These are phyloP conservation scores for Apocrypta bakeri DNA, from an alignment of 1,140 invertebrate species.

Conservation along the genomic window DNA sequence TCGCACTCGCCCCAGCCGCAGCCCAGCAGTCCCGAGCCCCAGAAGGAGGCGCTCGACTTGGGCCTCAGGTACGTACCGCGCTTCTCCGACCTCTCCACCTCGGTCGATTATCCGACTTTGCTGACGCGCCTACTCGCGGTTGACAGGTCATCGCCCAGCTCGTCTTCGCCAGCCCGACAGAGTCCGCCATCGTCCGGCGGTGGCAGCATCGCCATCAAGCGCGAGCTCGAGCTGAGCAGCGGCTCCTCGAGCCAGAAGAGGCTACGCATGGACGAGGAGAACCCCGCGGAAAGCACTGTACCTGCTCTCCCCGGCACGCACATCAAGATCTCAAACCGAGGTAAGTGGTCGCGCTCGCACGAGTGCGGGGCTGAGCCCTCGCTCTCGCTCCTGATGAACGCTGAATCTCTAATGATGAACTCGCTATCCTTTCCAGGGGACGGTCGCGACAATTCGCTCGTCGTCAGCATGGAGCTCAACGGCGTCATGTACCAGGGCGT, in stretches of 20 bases:
- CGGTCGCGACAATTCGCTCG: constrained; percentile 87
- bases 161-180: constrained; percentile 62
- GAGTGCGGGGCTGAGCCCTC: too few relatives aligned
- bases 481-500: constrained; percentile 93
- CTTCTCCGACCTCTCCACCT: neutral
- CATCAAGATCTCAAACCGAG: constrained; percentile 92
- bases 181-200: constrained; percentile 62
- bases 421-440: constrained; percentile 76
- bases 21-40: constrained; percentile 71
- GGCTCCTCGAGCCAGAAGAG: constrained; percentile 78
- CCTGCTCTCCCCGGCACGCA: constrained; percentile 78
- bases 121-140: constrained; percentile 3
- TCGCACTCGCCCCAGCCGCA: constrained; percentile 64
- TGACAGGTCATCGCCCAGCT: constrained; percentile 65
- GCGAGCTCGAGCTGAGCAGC: constrained; percentile 77
- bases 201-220: constrained; percentile 74
- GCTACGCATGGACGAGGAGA: constrained; percentile 71
- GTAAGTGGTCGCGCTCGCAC: constrained; percentile 68
- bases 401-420: too few relatives aligned
- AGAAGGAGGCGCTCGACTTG: constrained; percentile 79
- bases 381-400: too few relatives aligned
- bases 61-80: constrained; percentile 69
- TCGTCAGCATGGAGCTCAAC: constrained; percentile 97
- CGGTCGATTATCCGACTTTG: neutral
- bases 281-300: constrained; percentile 64